Conservation (phyloP, 1,140 invertebrate genomes). For the Zeugodacus cucurbitae region DNA sequence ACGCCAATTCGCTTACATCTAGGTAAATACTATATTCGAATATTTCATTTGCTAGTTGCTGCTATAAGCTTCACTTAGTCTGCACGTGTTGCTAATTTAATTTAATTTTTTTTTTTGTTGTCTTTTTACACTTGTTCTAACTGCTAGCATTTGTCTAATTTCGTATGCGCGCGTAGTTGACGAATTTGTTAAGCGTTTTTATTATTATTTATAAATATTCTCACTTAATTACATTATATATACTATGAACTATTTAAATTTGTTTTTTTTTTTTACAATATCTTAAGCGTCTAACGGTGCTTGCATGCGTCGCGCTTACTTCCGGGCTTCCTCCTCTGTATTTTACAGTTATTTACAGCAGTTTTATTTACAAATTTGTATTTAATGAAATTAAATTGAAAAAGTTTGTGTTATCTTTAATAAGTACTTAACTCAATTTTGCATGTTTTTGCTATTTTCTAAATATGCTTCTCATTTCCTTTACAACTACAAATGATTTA, state of each 20-base stretch:
- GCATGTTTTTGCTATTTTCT: not conserved
- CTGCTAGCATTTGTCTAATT: not conserved
- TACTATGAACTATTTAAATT: not conserved
- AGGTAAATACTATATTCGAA: not conserved
- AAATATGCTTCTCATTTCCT: not conserved
- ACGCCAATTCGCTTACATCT: not conserved
- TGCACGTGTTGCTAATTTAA: not conserved
- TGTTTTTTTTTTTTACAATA: not conserved
- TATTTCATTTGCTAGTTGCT: not conserved
- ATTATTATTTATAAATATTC: not conserved
- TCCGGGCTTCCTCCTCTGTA: not conserved
- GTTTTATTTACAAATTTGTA: not conserved
- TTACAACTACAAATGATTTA: not conserved
- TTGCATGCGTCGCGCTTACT: not conserved
- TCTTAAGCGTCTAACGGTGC: not conserved
- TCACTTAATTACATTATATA: not conserved
- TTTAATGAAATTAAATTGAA: not conserved
- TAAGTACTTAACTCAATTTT: not conserved
- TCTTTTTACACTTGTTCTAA: not conserved
- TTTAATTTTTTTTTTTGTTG: not conserved
- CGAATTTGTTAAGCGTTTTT: constrained; percentile 35
- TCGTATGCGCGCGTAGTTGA: constrained; percentile 24
- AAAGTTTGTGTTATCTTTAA: not conserved
- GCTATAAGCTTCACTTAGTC: not conserved
- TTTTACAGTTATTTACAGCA: constrained; percentile 6